phyloP scores from a whole-genome alignment of 1,140 invertebrate species.

The Asobara japonica region DNA sequence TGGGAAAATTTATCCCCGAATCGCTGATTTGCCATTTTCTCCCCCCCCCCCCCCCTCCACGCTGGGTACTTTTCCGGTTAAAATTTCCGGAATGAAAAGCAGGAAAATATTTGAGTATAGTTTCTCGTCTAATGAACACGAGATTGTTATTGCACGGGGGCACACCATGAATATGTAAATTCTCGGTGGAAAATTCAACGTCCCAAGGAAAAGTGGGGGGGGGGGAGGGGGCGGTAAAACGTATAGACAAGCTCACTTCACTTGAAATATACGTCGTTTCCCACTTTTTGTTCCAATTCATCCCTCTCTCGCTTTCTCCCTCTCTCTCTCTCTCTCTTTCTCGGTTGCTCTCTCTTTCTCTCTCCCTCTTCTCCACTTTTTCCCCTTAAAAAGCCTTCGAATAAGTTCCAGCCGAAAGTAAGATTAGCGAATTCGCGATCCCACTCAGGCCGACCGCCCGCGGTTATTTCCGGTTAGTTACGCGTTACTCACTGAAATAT shows the following conservation, averaged over 20 bases:
- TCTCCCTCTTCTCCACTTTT: not conserved
- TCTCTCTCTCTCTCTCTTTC: no score
- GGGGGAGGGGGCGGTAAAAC: not conserved
- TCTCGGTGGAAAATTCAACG: constrained; percentile 17
- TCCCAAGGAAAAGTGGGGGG: not conserved
- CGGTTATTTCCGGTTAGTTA: constrained; percentile 45
- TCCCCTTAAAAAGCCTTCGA: constrained; percentile 22
- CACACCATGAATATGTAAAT: constrained; percentile 52
- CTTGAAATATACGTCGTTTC: not conserved
- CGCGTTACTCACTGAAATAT: constrained; percentile 41
- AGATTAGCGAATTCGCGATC: constrained; percentile 47
- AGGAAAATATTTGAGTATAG: constrained; percentile 20
- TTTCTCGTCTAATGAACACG: constrained; percentile 16
- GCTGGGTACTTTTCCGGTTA: not conserved
- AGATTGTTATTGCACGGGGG: constrained; percentile 22
- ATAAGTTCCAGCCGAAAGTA: constrained; percentile 52
- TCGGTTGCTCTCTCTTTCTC: no score
- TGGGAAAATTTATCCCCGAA: no score
- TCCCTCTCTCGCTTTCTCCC: not conserved
- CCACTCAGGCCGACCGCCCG: constrained; percentile 11
- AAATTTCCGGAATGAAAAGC: not conserved
- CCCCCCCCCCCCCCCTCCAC: no score
- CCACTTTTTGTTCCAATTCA: not conserved
- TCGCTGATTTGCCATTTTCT: not conserved
- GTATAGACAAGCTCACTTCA: constrained; percentile 42